Evolutionary conservation across 2,888 invertebrate species (phyloP), one percentile per base, ranked within the genome.

Genomic region (Notocelia uddmanniana): DNA sequence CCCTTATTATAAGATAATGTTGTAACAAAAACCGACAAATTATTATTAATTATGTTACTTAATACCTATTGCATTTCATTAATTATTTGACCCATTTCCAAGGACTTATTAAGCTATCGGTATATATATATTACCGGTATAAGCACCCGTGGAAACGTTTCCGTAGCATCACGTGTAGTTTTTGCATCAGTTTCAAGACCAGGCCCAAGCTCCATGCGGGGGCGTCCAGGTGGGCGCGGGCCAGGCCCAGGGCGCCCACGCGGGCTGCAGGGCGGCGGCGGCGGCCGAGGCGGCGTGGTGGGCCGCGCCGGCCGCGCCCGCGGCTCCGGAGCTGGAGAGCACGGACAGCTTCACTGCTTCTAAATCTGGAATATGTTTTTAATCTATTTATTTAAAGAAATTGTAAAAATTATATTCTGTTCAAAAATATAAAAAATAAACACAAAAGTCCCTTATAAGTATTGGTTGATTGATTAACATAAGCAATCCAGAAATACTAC

Each of bases 341-440:
- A 95, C 95, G 9, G 95, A 95, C 60, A 95, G 86, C 80, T 95
- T 95, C 50, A 95, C 85, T 0, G 95, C 94, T 85, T 95, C 95
- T 73, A 94, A 89, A 77, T 95, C 94, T 94, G 81, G 5, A 79
- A 77, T 58, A 63, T 19, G 13, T n/a, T 15, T 9, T 63, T 21
- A 41, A 41, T 15, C 3, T 3, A 13, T 10, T 41, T 15, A 15
- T 41, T 41, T 3, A 3, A 41, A 15, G 13, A 37, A 37, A 13
- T 37, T 37, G 34, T 10, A 11, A 37, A 11, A 37, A 37, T 37
- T 37, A 37, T 10, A 37, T 11, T 10, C 8, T 10, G 34, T 31
- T 31, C 8, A n/a, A 34, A 34, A 9, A 34, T 34, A 34, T 9
- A 34, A n/a, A n/a, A n/a, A n/a, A n/a, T n/a, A n/a, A n/a, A n/a